A percentile compares a stretch with the other conserved stretches of the same genome.
Conservation (phyloP, 2,113 vertebrate species). For the Hemiscyllium ocellatum region DNA sequence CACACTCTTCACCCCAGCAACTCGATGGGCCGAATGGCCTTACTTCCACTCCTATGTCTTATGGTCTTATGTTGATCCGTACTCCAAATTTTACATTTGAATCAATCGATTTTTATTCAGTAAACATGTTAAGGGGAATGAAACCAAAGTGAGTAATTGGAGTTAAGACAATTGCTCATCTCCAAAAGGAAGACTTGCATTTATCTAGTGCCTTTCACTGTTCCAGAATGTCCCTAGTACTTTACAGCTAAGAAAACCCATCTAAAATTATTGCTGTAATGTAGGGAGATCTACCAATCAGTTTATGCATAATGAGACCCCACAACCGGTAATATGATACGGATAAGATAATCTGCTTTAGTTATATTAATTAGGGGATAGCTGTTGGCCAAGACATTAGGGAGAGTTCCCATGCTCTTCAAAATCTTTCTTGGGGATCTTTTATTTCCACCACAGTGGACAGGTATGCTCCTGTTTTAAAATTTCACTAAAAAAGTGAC, state of each 20-base stretch:
- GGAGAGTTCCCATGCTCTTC: neutral
- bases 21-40: no score
- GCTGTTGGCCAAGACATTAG: neutral
- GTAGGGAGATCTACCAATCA: neutral
- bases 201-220: neutral
- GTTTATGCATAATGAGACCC: neutral
- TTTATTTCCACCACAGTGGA: no score
- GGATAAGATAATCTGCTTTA: neutral
- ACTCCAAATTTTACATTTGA: neutral
- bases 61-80: neutral
- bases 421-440: no score
- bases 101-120: neutral
- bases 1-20: no score
- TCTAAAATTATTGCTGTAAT: neutral
- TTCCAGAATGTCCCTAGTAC: neutral
- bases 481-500: no score
- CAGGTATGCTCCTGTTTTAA: neutral
- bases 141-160: neutral
- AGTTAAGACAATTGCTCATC: neutral
- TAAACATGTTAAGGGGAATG: neutral
- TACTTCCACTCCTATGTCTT: no score
- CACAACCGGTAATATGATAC: neutral
- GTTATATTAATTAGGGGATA: neutral
- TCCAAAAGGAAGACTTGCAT: no score
- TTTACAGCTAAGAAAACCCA: neutral